These are phyloP conservation scores for Paedocypris micromegethes DNA, from an alignment of 2,797 vertebrate genomes.

Conservation along the genomic window DNA sequence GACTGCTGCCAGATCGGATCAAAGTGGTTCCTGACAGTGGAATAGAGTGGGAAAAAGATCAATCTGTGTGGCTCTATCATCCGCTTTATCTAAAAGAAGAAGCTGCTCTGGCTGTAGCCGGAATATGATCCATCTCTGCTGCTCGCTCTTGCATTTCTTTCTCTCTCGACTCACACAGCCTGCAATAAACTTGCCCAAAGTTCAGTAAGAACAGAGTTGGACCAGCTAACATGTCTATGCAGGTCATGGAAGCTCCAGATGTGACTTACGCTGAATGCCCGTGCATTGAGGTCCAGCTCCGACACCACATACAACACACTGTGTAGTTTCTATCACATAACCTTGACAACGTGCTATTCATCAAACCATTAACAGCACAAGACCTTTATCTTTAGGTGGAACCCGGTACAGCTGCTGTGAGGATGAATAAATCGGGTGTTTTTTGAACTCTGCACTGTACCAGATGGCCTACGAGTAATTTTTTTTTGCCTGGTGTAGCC, in stretches of 20 bases:
- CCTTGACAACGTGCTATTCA: conserved; percentile 36
- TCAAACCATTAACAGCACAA: conserved; percentile 32
- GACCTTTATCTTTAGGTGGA: conserved; percentile 28
- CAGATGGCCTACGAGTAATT: conserved; percentile 19
- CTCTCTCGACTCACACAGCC: conserved; percentile 14
- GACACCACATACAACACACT: conserved; percentile 11
- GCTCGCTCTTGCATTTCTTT: conserved; percentile 22
- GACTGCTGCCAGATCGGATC: conserved; percentile 39
- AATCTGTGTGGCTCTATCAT: conserved; percentile 27
- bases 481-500: neutral
- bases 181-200: conserved; percentile 41
- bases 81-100: conserved; percentile 19
- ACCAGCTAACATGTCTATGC: conserved; percentile 14
- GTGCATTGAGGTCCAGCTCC: conserved; percentile 24
- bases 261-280: conserved; percentile 26
- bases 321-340: conserved; percentile 29
- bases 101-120: conserved; percentile 22
- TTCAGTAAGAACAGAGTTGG: conserved; percentile 26
- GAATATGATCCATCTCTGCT: conserved; percentile 18
- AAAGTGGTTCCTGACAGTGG: conserved; percentile 28
- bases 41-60: conserved; percentile 23
- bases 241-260: conserved; percentile 26
- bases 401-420: conserved; percentile 21
- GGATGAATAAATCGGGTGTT: conserved; percentile 11
- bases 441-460: conserved; percentile 15